Evolutionary conservation across 2,888 invertebrate species (phyloP), one percentile per base, ranked within the genome.

Genomic region (Polymixis lichenea): DNA sequence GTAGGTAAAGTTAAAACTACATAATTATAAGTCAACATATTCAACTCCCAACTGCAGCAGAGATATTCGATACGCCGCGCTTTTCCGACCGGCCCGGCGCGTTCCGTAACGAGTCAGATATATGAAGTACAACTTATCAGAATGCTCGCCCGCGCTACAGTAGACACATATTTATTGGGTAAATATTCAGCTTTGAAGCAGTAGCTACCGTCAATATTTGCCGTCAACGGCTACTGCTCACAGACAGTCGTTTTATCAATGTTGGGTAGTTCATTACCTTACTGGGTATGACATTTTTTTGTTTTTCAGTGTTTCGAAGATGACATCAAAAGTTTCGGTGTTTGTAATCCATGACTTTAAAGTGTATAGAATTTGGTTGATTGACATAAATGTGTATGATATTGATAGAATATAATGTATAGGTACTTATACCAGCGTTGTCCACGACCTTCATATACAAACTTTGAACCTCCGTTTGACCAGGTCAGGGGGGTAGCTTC

Each of bases 181-280:
- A 83, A 82, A 82, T 83, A 82, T 79, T 79, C 83, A 83, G 75
- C 83, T 75, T 79, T 72, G 83, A 65, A 82, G 69, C 72, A 83
- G 82, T 62, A 83, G 83, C 83, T 71, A 58, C 56, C 70, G 80
- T 82, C 82, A 82, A 82, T 82, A 83, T 82, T 83, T 83, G 62
- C 61, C 25, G 80, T 61, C 80, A 80, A 53, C 68, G 64, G 69
- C 72, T 75, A 70, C 80, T 64, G 68, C 61, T 69, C 43, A 75
- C 53, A 72, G 66, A 73, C 58, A 61, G 78, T 62, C 46, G 51
- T 71, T 74, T 73, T 72, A 67, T 78, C 64, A 75, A 73, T 61
- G 55, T 79, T 71, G 69, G 77, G 28, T 53, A 46, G n/a, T 2
- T 53, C 68, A 55, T 61, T 62, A 64, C 51, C 78, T 71, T 78